Base-by-base conservation (phyloP, 1,140 invertebrate species). In the Mizuhopecten yessoensis region DNA sequence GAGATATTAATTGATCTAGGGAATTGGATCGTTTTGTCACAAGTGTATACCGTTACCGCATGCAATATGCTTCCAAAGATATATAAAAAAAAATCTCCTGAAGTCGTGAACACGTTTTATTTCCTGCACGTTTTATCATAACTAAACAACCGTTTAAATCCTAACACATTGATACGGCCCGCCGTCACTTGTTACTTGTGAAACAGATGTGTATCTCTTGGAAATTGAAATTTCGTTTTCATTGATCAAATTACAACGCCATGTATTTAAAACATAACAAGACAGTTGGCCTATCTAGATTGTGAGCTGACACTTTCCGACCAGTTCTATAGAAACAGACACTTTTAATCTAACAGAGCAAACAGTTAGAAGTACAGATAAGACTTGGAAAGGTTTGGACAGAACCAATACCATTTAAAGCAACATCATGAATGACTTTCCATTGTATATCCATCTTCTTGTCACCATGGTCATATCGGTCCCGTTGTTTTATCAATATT, bases 21-120 rank as follows among this genome's bases (percentile, higher is more conserved):
- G 57, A 75, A 75, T 75, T 29, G 57, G 57, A 75, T 75, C 57
- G 57, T 75, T 75, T 29, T 75, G 57, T 75, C 57, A 29, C 23
- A 75, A 29, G 29, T n/a, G n/a, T 29, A 75, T 75, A 75, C 23
- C 57, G 57, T 75, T 75, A 75, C 57, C 23, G 29, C 57, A 75
- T 17, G 57, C 57, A 75, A 75, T 75, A 29, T 75, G 23, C 57
- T n/a, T 75, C 57, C 57, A 29, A 75, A 75, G 42, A 45, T 45
- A 75, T n/a, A 75, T 29, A 5, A 13, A 3, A 29, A 29, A 29
- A 7, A 29, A 5, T 75, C 57, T 75, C 5, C n/a, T 75, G 57
- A 29, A 75, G 57, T 75, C 57, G 57, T 45, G 42, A 45, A 45
- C 42, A 45, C 57, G 57, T 75, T 75, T 75, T 75, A 75, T 75